These are phyloP conservation scores for Myathropa florea DNA, from an alignment of 2,888 invertebrate species.

Conservation along the genomic window DNA sequence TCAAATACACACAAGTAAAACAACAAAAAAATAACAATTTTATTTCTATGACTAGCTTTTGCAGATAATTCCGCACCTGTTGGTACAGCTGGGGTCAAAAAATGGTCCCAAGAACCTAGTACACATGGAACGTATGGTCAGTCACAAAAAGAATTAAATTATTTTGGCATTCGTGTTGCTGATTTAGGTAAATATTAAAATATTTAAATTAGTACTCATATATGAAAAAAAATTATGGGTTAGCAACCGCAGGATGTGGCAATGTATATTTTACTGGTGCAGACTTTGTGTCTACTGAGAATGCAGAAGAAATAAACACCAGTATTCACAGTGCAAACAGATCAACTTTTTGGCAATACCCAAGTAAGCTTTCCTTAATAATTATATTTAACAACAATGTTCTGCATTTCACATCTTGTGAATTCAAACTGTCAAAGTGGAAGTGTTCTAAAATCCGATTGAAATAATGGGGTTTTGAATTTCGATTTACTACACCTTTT, in stretches of 20 bases:
- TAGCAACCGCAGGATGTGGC: conserved; percentile 76
- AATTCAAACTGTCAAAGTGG: too few relatives aligned
- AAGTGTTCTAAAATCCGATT: too few relatives aligned
- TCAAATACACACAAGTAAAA: conserved; percentile 74
- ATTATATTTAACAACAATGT: too few relatives aligned
- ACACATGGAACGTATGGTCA: conserved; percentile 76
- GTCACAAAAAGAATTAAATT: conserved; percentile 79
- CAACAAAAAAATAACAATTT: neutral
- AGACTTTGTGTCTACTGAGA: conserved; percentile 77
- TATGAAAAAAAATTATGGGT: conserved; percentile 72
- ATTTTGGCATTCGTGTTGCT: conserved; percentile 80
- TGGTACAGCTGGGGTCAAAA: conserved; percentile 91
- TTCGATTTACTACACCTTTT: too few relatives aligned
- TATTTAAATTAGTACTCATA: neutral
- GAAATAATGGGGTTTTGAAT: too few relatives aligned
- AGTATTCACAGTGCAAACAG: conserved; percentile 75
- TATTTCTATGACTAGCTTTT: neutral
- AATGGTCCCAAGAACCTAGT: conserved; percentile 82
- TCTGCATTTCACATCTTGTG: too few relatives aligned
- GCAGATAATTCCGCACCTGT: conserved; percentile 87
- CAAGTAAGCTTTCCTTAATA: conserved; percentile 82
- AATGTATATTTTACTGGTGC: conserved; percentile 78
- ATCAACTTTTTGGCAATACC: conserved; percentile 90
- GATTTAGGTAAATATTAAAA: conserved; percentile 78
- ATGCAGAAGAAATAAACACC: conserved; percentile 76